Conservation (phyloP, 1,140 invertebrate species). For the Steinernema khuongi region DNA sequence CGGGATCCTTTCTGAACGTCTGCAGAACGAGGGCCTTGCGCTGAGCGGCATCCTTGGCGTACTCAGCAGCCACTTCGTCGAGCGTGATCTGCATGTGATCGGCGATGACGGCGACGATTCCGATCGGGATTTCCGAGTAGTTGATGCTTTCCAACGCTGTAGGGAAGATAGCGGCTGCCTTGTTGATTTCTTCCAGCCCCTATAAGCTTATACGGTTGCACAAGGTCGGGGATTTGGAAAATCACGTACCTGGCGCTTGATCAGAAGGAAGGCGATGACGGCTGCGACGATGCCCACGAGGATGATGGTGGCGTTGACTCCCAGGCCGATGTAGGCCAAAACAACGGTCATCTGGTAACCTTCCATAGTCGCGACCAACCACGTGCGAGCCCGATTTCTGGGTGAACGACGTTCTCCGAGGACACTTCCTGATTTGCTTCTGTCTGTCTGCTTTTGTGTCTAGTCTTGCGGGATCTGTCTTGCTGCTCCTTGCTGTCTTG, state of each 20-base stretch:
- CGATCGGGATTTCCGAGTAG: constrained; percentile 35
- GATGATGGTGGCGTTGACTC: not conserved
- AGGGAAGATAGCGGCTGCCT: constrained; percentile 27
- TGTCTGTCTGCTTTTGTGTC: not conserved
- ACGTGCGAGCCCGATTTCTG: not conserved
- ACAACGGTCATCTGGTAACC: not conserved
- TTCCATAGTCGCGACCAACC: not conserved
- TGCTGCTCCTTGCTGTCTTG: too few relatives aligned
- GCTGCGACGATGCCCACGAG: not conserved
- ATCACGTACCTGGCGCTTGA: not conserved
- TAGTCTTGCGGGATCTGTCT: not conserved
- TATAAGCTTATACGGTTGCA: not conserved
- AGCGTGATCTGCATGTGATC: constrained; percentile 36
- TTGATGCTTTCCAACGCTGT: constrained; percentile 21
- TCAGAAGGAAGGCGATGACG: not conserved
- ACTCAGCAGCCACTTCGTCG: constrained; percentile 31
- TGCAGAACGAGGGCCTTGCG: constrained; percentile 35
- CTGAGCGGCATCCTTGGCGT: constrained; percentile 37
- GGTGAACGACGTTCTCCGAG: not conserved
- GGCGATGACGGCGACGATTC: constrained; percentile 38
- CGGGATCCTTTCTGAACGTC: constrained; percentile 35
- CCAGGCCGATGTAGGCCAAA: not conserved
- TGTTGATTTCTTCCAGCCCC: constrained; percentile 23
- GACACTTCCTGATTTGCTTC: not conserved
- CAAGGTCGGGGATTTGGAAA: not conserved